These are phyloP conservation scores for Homarus gammarus DNA, from an alignment of 2,888 invertebrate genomes.

Conservation along the genomic window DNA sequence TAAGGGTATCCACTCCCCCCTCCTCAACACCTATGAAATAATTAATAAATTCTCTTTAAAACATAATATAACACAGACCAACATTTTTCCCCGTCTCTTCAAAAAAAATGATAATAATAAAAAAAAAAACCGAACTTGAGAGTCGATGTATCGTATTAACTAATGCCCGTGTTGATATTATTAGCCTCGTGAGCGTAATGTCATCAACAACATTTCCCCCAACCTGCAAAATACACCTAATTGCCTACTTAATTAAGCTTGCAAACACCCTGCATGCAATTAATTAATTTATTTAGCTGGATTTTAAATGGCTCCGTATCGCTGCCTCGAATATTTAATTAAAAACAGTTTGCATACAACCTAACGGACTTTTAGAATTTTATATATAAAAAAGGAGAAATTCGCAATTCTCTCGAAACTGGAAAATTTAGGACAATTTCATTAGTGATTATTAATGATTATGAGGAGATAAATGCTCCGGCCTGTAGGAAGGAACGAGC, in stretches of 20 bases:
- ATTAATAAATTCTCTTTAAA: no score
- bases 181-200: constrained; percentile 29
- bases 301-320: constrained; percentile 22
- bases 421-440: background rate
- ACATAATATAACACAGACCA: no score
- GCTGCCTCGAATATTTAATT: constrained; percentile 35
- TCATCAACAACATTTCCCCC: constrained; percentile 26
- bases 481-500: no score
- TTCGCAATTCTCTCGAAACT: no score
- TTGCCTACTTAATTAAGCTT: constrained; percentile 26
- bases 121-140: no score
- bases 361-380: background rate
- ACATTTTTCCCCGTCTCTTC: no score
- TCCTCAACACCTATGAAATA: no score
- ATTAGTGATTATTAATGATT: background rate
- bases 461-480: no score
- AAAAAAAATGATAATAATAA: no score
- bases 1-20: no score
- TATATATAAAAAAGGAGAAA: no score
- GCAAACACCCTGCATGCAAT: constrained; percentile 10
- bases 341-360: background rate
- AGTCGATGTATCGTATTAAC: no score
- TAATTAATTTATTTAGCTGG: constrained; percentile 29
- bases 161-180: background rate
- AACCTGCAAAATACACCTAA: constrained; percentile 32